Evolutionary conservation across 2,888 invertebrate genomes (phyloP), one percentile per base, ranked within the genome.

Genomic region (Caenorhabditis uteleia): DNA sequence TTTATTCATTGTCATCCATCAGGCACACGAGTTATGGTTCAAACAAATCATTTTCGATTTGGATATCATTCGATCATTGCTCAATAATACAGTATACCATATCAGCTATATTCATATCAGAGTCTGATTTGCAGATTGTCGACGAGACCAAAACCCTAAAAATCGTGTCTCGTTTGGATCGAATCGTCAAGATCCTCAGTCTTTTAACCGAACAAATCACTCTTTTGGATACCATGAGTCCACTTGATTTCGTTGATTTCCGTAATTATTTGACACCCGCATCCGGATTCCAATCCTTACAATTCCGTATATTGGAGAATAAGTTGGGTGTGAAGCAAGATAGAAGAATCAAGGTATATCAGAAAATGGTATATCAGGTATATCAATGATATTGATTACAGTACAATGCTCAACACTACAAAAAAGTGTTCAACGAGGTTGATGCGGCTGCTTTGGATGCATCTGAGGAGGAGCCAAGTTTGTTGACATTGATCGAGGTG

Each of bases 181-280:
- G 98, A 70, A 90, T 95, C 55, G 92, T 93, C 0, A 88, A 95
- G 8, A 97, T 97, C 78, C 85, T 95, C 33, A 86, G 85, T 93
- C 87, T 97, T 0, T 87, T 97, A 45, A 93, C 92, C 34, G 97
- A 98, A 83, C 97, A 98, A 87, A 93, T 98, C 38, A 90, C 91
- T 86, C 94, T 98, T 74, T 85, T 98, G 74, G 98, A 98, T 85
- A 97, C 97, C 0, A 98, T 98, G 98, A 95, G 95, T 0, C 95
- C 98, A 0, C 85, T 95, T 59, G 98, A 98, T 85, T 98, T 98
- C 83, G 92, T 98, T 90, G 95, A 95, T 82, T 98, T 98, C 85
- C 83, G 97, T 44, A 89, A 91, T 71, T 92, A 92, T 83, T 86
- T 98, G 33, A 90, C 91, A 12, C 92, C 97, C 0, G 95, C 97